Conservation (phyloP, 2,113 vertebrate genomes). For the Gorsachius goisagi region DNA sequence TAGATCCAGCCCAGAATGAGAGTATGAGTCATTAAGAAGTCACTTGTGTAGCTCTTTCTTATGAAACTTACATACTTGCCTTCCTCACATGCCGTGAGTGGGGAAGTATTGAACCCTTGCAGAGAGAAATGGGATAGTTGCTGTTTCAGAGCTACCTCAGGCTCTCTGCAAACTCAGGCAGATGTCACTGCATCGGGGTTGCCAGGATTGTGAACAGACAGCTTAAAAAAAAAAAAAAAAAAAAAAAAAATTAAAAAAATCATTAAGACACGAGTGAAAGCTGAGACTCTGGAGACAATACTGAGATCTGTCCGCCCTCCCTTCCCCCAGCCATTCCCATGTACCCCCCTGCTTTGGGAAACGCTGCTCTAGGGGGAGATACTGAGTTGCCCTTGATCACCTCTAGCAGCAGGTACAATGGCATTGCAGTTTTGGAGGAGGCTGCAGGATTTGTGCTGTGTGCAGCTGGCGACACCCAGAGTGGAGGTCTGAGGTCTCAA, state of each 20-base stretch:
- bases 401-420: slow-evolving; percentile 75
- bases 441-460: slow-evolving; percentile 75
- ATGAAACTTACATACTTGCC: not conserved
- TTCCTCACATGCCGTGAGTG: not conserved
- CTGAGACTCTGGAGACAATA: slow-evolving; percentile 44
- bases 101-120: slow-evolving; percentile 28
- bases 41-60: not conserved
- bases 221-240: not conserved
- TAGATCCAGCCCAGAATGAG: slow-evolving; percentile 44
- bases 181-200: not conserved
- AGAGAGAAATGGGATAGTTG: slow-evolving; percentile 46
- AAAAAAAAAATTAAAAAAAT: not conserved
- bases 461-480: slow-evolving; percentile 72
- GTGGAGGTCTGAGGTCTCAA: slow-evolving; percentile 75
- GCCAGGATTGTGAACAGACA: not conserved
- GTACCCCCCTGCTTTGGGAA: slow-evolving; percentile 62
- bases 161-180: slow-evolving; percentile 33
- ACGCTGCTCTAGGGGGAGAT: slow-evolving; percentile 62
- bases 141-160: not conserved
- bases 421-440: slow-evolving; percentile 72
- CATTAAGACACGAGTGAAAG: slow-evolving; percentile 17
- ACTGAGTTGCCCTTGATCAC: slow-evolving; percentile 74
- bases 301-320: slow-evolving; percentile 15
- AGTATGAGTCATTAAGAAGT: slow-evolving; percentile 25
- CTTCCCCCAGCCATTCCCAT: slow-evolving; percentile 57